A percentile compares a stretch with the other conserved stretches of the same genome.
These are phyloP conservation scores for Panzeria rudis DNA, from an alignment of 2,888 invertebrate species.

Conservation along the genomic window DNA sequence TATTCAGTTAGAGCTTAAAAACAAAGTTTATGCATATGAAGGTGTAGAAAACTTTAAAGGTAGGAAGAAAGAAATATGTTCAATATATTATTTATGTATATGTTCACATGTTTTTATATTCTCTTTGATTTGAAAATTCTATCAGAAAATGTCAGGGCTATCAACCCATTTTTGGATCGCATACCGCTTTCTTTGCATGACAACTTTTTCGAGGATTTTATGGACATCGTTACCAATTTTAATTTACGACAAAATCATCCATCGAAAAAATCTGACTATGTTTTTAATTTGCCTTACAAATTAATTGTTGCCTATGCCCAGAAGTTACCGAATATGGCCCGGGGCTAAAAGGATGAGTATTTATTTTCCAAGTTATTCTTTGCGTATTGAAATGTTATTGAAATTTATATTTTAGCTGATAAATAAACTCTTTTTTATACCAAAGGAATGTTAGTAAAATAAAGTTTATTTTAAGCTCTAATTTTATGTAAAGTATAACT, in stretches of 20 bases:
- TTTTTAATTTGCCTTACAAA: constrained; percentile 84
- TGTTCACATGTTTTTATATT: not conserved
- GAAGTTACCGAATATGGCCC: constrained; percentile 76
- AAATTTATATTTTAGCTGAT: too few relatives aligned
- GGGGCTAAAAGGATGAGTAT: not conserved
- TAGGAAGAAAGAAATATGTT: constrained; percentile 1
- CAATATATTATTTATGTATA: not conserved
- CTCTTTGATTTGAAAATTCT: too few relatives aligned
- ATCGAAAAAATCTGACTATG: constrained; percentile 77
- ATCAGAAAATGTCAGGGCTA: constrained; percentile 87
- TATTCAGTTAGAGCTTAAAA: constrained; percentile 66
- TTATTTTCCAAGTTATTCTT: too few relatives aligned
- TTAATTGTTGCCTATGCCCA: constrained; percentile 84
- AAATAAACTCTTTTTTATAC: too few relatives aligned
- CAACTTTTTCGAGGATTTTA: constrained; percentile 87
- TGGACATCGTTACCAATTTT: constrained; percentile 80
- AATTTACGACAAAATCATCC: constrained; percentile 72
- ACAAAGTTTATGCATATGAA: constrained; percentile 70
- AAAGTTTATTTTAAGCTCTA: too few relatives aligned
- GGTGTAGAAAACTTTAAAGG: constrained; percentile 70
- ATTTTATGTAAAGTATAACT: too few relatives aligned
- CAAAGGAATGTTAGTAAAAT: too few relatives aligned
- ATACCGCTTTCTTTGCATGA: constrained; percentile 87
- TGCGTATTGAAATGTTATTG: too few relatives aligned
- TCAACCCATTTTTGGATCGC: constrained; percentile 88